Percentiles rank a stretch among this genome's conserved stretches.
These are phyloP conservation scores for Rhodinocichla rosea DNA, from an alignment of 2,113 vertebrate genomes.

Conservation along the genomic window DNA sequence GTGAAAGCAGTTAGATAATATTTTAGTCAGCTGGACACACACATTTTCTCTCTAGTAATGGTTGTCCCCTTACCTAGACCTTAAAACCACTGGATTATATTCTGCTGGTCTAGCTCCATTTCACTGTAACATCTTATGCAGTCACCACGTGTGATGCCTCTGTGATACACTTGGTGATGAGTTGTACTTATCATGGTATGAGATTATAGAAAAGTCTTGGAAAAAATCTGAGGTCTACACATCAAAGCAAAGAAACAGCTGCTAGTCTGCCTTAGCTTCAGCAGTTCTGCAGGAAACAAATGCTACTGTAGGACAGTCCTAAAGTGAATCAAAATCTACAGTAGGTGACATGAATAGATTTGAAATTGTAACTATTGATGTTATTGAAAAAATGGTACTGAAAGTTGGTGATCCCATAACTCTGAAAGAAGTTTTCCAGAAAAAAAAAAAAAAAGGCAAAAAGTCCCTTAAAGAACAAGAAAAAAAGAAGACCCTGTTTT, in stretches of 20 bases:
- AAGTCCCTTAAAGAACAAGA: neutral
- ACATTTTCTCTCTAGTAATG: neutral
- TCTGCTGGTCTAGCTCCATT: neutral
- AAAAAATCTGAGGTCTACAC: neutral
- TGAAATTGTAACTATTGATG: neutral
- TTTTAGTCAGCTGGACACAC: neutral
- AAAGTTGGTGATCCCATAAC: accelerated
- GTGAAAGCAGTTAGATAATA: neutral
- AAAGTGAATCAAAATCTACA: neutral
- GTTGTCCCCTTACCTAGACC: neutral
- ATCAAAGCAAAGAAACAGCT: neutral
- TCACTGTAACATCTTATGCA: neutral
- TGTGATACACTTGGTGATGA: neutral
- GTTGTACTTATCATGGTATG: accelerated
- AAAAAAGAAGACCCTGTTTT: neutral
- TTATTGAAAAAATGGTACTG: neutral
- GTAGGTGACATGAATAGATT: neutral
- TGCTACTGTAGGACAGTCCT: neutral
- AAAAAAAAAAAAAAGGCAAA: neutral
- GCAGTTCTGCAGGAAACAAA: neutral
- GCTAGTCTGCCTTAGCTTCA: neutral
- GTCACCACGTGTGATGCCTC: neutral
- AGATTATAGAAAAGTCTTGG: neutral
- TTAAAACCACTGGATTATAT: neutral
- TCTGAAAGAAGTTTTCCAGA: neutral